A percentile compares a stretch with the other conserved stretches of the same genome.
Conservation (phyloP, 2,888 invertebrate species). For the Macrophya alboannulata region DNA sequence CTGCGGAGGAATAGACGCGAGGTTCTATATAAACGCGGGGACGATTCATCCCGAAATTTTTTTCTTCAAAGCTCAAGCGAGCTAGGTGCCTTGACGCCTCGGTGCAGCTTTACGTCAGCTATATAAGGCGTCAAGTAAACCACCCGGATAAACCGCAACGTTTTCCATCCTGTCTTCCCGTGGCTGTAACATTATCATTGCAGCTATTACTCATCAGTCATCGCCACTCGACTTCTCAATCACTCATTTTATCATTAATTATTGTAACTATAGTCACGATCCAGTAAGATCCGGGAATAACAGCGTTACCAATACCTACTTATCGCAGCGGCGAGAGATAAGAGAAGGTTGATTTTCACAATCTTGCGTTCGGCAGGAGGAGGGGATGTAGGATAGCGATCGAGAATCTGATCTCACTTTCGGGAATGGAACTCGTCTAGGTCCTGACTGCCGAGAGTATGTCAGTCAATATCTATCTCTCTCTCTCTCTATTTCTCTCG, state of each 20-base stretch:
- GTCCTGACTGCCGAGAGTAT: background rate
- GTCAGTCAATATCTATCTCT: conserved; percentile 20
- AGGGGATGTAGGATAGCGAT: background rate
- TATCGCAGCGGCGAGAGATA: background rate
- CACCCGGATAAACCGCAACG: conserved; percentile 23
- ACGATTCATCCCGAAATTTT: conserved; percentile 31
- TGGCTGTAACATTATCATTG: background rate
- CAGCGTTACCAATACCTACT: background rate
- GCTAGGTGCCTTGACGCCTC: background rate
- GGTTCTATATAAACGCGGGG: background rate
- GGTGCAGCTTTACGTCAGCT: background rate
- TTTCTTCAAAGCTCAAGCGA: conserved; percentile 6
- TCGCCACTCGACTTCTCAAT: background rate
- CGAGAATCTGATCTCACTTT: conserved; percentile 17
- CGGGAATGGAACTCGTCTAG: background rate
- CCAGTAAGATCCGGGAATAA: background rate
- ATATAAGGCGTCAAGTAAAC: no score
- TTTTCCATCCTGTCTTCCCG: background rate
- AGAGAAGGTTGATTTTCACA: background rate
- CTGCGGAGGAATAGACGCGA: background rate
- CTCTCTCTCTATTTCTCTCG: background rate
- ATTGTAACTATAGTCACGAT: background rate
- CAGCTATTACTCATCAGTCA: background rate
- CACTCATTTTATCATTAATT: background rate
- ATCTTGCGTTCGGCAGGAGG: background rate